A percentile compares a stretch with the other conserved stretches of the same genome.
phyloP scores from a whole-genome alignment of 2,113 vertebrate genomes.

The chimpanzee (Pan troglodytes) region NHGRI_mPanTro3-v2.1_pri NC_072411.2:54090001-54090500 shows the following conservation, averaged over 20 bases:
- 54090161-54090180: slow-evolving; percentile 4
- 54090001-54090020: too few species aligned
- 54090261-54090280: not conserved
- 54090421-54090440: not conserved
- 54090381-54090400: not conserved
- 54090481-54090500: not conserved
- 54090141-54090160: not conserved
- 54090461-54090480: not conserved
- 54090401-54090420: not conserved
- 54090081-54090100: not conserved
- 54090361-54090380: not conserved
- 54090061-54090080: too few species aligned
- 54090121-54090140: slow-evolving; percentile 34
- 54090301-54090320: not conserved
- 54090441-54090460: not conserved
- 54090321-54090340: not conserved
- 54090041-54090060: too few species aligned
- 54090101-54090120: not conserved
- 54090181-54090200: not conserved
- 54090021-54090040: too few species aligned
- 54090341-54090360: not conserved
- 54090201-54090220: not conserved
- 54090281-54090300: not conserved
- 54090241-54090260: not conserved
- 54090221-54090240: not conserved